Evolutionary conservation across 2,797 vertebrate genomes (phyloP), one percentile per base, ranked within the genome.

Genomic region (Pteronotus mesoamericanus): DNA sequence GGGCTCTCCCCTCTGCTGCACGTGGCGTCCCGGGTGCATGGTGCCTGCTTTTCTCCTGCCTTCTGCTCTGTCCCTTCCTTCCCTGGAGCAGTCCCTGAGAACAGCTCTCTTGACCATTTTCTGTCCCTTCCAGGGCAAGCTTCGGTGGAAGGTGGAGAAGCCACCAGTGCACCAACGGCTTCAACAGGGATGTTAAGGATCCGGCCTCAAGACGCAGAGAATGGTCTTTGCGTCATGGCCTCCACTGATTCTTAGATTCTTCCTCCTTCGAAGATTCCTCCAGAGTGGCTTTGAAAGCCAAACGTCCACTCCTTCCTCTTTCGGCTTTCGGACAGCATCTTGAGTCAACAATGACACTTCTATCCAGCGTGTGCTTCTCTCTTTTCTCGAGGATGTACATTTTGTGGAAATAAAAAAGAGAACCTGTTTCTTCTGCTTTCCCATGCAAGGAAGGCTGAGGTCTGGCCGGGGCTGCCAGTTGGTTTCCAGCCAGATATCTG

Each of bases 391-490:
- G 69, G 75, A 37, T 3, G 18, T 26, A 78, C 68, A 48, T 84
- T 96, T 96, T 75, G 29, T 91, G 97, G 94, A 96, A 95, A 91
- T 5, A 51, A 48, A 84, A 91, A 84, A 86, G 68, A 68, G 90
- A 91, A 91, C 18, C 34, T 77, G 69, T 46, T 90, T 89, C 94
- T 92, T 55, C 92, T 0, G 91, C 92, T 95, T 68, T 92, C 75
- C 44, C 71, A 53, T 53, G n/a, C 77, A 57, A 86, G 89, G 96
- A 90, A 66, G 74, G 96, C 59, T 72, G 57, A 94, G 77, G 94
- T 59, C 34, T 64, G 51, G 26, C 74, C n/a, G 24, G 9, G 16
- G 75, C 74, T 94, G 74, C 55, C 96, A 1, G 39, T 18, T 89
- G 83, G 86, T 48, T 6, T 68, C 15, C 14, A 46, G 57, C 42